A percentile compares a stretch with the other conserved stretches of the same genome.
phyloP scores from a whole-genome alignment of 1,140 invertebrate species.

The Drosophila melanica region DNA sequence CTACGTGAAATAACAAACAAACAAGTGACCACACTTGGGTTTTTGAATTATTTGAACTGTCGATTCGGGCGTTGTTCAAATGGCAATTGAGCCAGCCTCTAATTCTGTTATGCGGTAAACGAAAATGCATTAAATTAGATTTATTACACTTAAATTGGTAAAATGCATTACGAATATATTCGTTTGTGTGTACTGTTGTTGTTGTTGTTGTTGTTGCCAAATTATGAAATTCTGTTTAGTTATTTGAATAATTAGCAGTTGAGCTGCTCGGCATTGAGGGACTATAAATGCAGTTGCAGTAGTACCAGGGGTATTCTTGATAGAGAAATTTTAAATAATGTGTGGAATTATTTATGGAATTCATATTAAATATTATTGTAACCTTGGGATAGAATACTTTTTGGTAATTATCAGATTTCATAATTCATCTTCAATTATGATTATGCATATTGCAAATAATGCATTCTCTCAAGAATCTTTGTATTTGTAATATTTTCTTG shows the following conservation, averaged over 20 bases:
- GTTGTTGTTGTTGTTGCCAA: background rate
- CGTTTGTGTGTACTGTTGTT: conserved; percentile 1
- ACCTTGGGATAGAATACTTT: no score
- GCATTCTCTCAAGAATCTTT: no score
- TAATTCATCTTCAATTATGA: no score
- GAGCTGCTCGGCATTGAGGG: background rate
- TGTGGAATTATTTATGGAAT: background rate
- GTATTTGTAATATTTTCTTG: no score
- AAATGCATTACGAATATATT: conserved; percentile 37
- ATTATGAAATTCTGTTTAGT: conserved; percentile 2
- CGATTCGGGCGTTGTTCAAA: conserved; percentile 26
- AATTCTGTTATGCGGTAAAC: conserved; percentile 74
- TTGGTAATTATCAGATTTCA: no score
- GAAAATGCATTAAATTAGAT: conserved; percentile 52
- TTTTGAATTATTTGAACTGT: conserved; percentile 39
- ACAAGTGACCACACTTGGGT: conserved; percentile 60
- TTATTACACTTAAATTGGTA: conserved; percentile 69
- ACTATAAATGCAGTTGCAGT: background rate
- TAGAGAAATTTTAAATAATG: background rate
- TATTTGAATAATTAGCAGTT: conserved; percentile 24
- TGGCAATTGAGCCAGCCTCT: conserved; percentile 64
- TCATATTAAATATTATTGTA: no score
- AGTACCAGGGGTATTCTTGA: background rate
- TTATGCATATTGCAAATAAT: no score
- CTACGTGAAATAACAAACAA: conserved; percentile 52